These are phyloP conservation scores for Bombyx mandarina DNA, from an alignment of 1,140 invertebrate species.

Conservation along the genomic window DNA sequence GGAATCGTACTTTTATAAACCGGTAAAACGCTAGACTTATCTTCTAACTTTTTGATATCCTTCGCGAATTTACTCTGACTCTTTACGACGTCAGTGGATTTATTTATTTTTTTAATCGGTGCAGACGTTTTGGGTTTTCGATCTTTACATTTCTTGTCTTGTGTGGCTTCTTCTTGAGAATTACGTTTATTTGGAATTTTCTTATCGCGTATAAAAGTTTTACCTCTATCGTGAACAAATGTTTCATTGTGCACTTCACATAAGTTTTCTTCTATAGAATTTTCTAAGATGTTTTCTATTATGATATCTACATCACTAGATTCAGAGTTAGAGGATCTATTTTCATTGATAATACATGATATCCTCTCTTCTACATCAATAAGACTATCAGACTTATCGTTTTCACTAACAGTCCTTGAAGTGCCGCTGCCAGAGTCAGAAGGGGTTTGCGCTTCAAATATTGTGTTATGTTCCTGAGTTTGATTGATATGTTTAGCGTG, in stretches of 20 bases:
- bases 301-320: conserved; percentile 57
- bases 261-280: conserved; percentile 29
- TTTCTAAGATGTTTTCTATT: conserved; percentile 49
- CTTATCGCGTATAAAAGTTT: conserved; percentile 44
- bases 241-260: conserved; percentile 26
- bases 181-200: conserved; percentile 16
- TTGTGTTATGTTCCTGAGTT: conserved; percentile 24
- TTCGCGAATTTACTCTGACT: conserved; percentile 29
- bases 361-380: conserved; percentile 63
- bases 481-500: conserved; percentile 26
- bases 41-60: conserved; percentile 29
- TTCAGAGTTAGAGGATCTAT: conserved; percentile 59
- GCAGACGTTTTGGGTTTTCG: conserved; percentile 42
- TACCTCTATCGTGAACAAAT: conserved; percentile 31
- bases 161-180: conserved; percentile 11
- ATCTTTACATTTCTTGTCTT: conserved; percentile 37
- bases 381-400: conserved; percentile 48
- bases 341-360: conserved; percentile 61
- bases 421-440: conserved; percentile 53
- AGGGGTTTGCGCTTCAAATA: conserved; percentile 48
- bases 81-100: conserved; percentile 44
- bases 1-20: conserved; percentile 50
- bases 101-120: conserved; percentile 49
- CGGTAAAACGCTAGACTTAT: conserved; percentile 50
- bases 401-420: conserved; percentile 41